Base-by-base conservation (phyloP, 2,888 invertebrate genomes). In the Amphimallon solstitiale region DNA sequence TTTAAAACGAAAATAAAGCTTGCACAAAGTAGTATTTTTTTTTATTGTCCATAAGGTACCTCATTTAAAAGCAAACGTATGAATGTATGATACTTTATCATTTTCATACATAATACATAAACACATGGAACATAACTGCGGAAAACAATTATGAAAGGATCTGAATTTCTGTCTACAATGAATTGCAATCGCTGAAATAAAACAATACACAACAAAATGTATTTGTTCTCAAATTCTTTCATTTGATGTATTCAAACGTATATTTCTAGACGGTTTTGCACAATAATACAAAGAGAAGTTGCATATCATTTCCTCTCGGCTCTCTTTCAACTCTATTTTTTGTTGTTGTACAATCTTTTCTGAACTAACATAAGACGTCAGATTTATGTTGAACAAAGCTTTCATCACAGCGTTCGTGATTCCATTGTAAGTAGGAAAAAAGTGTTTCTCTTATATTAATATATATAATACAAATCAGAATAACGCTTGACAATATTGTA, bases 211-310 rank as follows among this genome's bases (percentile, higher is more conserved):
- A n/a, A 12, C 15, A 9, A 35, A 35, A 51, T 51, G 17, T 51
- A 35, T 35, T 51, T 51, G 49, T 51, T 51, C 23, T 9, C 34
- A 51, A 51, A 51, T 51, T 51, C 51, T 35, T 34, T 35, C 51
- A 12, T 29, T 51, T 34, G 29, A 34, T 34, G 35, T 17, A 9
- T 14, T 35, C 51, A 17, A 35, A 35, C 51, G 35, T 51, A 10
- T 35, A 29, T 35, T 51, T 17, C 17, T 35, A 51, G 51, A 35
- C 35, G 17, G 51, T 51, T 51, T 51, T 34, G 51, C 35, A 15
- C 35, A 51, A 51, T 35, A 35, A 51, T 51, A 17, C 51, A 51
- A 51, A 51, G 51, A 6, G 51, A 34, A 35, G 35, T 51, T 51
- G 51, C 51, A 51, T 51, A 51, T 15, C 35, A 51, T 35, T 51